Conservation (phyloP, 2,797 vertebrate species). For the Nothura maculosa region DNA sequence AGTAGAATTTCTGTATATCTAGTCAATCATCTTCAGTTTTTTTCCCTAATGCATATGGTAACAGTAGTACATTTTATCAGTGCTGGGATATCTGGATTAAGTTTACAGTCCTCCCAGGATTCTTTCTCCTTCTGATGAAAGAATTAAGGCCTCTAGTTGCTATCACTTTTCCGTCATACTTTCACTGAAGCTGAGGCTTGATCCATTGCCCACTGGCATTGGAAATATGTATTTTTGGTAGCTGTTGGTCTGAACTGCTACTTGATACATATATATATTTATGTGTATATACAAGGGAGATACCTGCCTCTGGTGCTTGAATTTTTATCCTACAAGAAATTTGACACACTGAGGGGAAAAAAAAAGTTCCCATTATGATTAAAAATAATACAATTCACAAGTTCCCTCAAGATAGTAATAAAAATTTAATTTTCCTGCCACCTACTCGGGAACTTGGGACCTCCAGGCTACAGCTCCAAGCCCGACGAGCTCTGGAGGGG, state of each 20-base stretch:
- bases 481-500: background rate
- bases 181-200: background rate
- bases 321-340: background rate
- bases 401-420: background rate
- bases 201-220: background rate
- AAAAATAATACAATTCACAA: background rate
- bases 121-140: background rate
- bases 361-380: background rate
- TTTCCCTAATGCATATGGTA: background rate
- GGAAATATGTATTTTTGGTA: background rate
- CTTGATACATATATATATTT: background rate
- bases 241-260: background rate
- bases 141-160: background rate
- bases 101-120: background rate
- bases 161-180: background rate
- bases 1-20: background rate
- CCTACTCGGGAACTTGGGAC: background rate
- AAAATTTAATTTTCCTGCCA: background rate
- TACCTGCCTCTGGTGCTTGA: background rate
- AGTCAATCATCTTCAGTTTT: background rate
- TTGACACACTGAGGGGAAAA: background rate
- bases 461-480: background rate
- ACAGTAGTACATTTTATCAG: background rate
- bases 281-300: background rate
- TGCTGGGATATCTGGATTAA: background rate